Evolutionary conservation across 2,797 vertebrate species (phyloP).

Genomic region (Cottoperca gobio): DNA sequence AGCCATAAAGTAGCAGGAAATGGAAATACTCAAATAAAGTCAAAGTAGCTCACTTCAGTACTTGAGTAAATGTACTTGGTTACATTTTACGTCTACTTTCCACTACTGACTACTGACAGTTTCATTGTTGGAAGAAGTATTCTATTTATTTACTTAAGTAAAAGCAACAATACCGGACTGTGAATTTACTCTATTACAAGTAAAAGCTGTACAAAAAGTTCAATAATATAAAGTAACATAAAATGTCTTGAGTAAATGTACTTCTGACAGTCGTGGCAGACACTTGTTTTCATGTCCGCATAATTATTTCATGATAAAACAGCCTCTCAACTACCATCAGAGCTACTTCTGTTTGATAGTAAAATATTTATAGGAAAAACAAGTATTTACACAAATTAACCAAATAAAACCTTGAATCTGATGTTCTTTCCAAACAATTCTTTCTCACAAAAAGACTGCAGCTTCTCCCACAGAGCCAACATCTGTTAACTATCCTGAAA

Average conservation of each 20-base stretch:
- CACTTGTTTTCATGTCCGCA: neutral
- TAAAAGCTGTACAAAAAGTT: too few species aligned
- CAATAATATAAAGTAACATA: neutral
- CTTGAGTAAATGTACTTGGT: too few species aligned
- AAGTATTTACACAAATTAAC: neutral
- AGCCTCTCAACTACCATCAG: too few species aligned
- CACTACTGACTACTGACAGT: too few species aligned
- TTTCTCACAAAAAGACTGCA: neutral
- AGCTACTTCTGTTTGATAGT: neutral
- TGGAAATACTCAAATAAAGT: too few species aligned
- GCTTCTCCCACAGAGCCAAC: neutral
- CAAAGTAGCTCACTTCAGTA: too few species aligned
- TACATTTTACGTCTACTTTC: too few species aligned
- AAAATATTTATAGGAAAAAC: neutral
- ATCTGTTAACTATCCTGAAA: neutral
- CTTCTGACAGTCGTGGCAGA: neutral
- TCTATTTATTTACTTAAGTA: too few species aligned
- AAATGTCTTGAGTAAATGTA: conserved; percentile 7
- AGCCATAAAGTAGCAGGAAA: too few species aligned
- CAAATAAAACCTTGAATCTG: neutral
- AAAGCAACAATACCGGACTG: too few species aligned
- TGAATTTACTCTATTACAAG: too few species aligned
- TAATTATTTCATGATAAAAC: neutral
- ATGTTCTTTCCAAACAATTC: neutral
- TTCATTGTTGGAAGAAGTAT: too few species aligned